Conservation (phyloP, 2,888 invertebrate species). For the Rhabditophanes sp. region DNA sequence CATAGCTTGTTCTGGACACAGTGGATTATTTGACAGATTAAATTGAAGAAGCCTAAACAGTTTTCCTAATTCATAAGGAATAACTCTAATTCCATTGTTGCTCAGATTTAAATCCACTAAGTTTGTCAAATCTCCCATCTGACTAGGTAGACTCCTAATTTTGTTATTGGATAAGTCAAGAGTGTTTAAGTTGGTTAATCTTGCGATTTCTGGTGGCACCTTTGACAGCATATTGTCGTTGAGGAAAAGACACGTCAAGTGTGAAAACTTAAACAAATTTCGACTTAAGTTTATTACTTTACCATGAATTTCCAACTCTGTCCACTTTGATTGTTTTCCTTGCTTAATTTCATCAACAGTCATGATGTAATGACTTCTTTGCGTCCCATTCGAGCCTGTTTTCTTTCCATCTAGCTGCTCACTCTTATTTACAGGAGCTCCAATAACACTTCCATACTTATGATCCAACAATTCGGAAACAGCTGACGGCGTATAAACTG, state of each 20-base stretch:
- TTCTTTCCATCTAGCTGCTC: no score
- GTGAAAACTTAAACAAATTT: slow-evolving; percentile 71
- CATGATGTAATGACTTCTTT: slow-evolving; percentile 28
- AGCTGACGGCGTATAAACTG: no score
- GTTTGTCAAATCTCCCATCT: slow-evolving; percentile 87
- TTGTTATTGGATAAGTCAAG: slow-evolving; percentile 88
- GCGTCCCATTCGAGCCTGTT: slow-evolving; percentile 26
- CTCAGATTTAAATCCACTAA: slow-evolving; percentile 79
- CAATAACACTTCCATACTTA: no score
- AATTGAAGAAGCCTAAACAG: slow-evolving; percentile 88
- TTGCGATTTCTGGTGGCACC: slow-evolving; percentile 75
- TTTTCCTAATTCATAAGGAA: slow-evolving; percentile 92
- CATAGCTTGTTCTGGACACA: slow-evolving; percentile 2
- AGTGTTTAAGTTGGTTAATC: slow-evolving; percentile 63
- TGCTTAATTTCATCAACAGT: slow-evolving; percentile 30
- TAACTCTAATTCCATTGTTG: slow-evolving; percentile 76
- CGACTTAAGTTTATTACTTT: slow-evolving; percentile 79
- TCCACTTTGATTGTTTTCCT: slow-evolving; percentile 31
- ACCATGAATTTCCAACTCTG: slow-evolving; percentile 40
- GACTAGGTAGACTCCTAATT: slow-evolving; percentile 76
- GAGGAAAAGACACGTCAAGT: slow-evolving; percentile 81
- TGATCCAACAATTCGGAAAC: no score
- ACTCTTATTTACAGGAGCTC: no score
- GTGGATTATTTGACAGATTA: slow-evolving; percentile 3
- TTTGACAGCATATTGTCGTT: slow-evolving; percentile 80